Percentiles rank a stretch among this genome's conserved stretches.
Evolutionary conservation across 2,888 invertebrate species (phyloP).

Genomic region (Apomyelois bistriatella): DNA sequence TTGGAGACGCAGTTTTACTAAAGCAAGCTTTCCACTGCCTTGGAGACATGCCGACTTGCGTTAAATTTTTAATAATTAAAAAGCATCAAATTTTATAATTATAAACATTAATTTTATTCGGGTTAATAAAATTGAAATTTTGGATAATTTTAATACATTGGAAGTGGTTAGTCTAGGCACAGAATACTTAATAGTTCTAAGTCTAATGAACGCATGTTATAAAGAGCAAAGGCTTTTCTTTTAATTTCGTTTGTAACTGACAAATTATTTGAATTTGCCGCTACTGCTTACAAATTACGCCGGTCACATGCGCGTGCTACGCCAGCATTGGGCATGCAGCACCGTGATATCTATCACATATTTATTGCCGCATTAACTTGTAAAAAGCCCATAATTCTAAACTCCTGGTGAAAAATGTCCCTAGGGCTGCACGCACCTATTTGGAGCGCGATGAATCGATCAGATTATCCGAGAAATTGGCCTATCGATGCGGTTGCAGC

Average conservation of each 20-base stretch:
- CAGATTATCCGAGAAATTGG: constrained; percentile 28
- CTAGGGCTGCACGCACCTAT: constrained; percentile 40
- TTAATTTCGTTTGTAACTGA: too few species aligned
- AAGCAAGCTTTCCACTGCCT: not conserved
- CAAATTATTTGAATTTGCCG: too few species aligned
- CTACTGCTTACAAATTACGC: constrained; percentile 31
- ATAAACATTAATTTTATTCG: too few species aligned
- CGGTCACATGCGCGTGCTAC: constrained; percentile 51
- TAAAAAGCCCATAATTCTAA: constrained; percentile 70
- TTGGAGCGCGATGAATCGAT: constrained; percentile 32
- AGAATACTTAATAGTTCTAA: too few species aligned
- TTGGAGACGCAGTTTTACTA: not conserved
- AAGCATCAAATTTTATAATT: too few species aligned
- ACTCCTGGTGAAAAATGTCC: constrained; percentile 62
- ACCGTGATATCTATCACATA: constrained; percentile 62
- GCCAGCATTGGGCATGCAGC: constrained; percentile 27
- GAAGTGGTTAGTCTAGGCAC: too few species aligned
- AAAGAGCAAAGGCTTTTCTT: too few species aligned
- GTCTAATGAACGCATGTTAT: too few species aligned
- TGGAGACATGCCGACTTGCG: not conserved
- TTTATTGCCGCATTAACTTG: constrained; percentile 67
- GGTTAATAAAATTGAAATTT: too few species aligned
- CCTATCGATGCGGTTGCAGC: constrained; percentile 8
- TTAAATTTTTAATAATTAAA: not conserved
- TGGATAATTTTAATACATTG: too few species aligned